Base-by-base conservation (phyloP, 2,113 vertebrate species). In the Tricholaema leucomelas region DNA sequence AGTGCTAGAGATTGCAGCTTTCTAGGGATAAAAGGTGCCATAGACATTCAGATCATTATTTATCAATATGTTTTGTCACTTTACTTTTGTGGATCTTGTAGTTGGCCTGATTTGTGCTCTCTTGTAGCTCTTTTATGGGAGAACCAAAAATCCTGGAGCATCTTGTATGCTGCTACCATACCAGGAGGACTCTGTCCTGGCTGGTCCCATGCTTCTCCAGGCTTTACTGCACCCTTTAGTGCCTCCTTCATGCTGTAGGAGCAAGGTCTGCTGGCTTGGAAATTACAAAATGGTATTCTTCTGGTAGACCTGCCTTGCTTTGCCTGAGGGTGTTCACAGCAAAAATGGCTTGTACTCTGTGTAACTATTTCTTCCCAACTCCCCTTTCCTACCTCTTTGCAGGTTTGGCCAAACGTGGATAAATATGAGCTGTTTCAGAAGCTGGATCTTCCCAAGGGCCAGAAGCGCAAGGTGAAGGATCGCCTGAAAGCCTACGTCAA, bases 381-480 rank as follows among this genome's bases (percentile, higher is more conserved):
- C 16, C 65, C 3, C 27, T 52, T 58, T 52, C 27, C 36, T 61
- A 9, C 38, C 42, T 9, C 8, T 48, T 56, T 40, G 54, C 92
- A 99, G 99, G 98, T 99, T 11, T 99, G 99, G 99, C 99, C 99
- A 0, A 97, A 98, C 0, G 99, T 99, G 92, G 99, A 99, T 83
- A 99, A 99, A 74, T 99, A 99, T 0, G 99, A 99, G 88, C 97
- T 99, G 20, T 99, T 99, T 52, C 98, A 99, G 97, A 99, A 99
- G 83, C 98, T 99, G 97, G 99, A 99, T 18, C 97, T 99, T 8
- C 99, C 99, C 20, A 99, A 99, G 93, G 99, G 99, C 61, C 99
- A 99, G 95, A 99, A 99, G 94, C 98, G 99, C 79, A 99, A 99
- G 73, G 99, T 99, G 82, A 99, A 99, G 94, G 99, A 99, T 44